Evolutionary conservation across 2,797 vertebrate genomes (phyloP).

Genomic region (Melanogrammus aeglefinus): DNA sequence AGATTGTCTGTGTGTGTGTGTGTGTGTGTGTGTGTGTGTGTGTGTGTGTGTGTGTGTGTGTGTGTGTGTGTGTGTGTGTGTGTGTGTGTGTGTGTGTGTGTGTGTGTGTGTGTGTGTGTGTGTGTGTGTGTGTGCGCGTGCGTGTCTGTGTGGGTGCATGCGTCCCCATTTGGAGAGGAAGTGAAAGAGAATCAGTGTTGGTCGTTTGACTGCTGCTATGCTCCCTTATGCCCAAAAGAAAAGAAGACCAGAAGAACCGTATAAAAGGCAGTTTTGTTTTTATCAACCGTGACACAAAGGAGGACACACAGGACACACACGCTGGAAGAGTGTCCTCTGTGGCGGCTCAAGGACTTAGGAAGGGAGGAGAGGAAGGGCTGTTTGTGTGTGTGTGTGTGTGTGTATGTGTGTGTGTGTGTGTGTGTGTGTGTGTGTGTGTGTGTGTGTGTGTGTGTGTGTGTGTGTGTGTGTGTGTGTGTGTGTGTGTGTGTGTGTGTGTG

Average conservation of each 20-base stretch:
- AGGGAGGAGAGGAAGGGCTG: conserved; percentile 9
- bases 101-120: background rate
- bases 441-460: background rate
- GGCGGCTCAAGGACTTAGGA: no score
- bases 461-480: no score
- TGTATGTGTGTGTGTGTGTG: no score
- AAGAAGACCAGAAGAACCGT: no score
- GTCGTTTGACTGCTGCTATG: no score
- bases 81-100: background rate
- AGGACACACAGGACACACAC: no score
- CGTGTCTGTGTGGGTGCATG: background rate
- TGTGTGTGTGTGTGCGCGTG: background rate
- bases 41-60: conserved; percentile 15
- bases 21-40: conserved; percentile 19
- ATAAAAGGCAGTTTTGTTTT: no score
- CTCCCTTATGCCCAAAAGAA: no score
- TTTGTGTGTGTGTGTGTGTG: background rate
- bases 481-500: no score
- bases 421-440: background rate
- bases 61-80: conserved; percentile 5
- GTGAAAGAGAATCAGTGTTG: no score
- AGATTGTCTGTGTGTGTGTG: conserved; percentile 26
- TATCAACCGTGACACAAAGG: no score
- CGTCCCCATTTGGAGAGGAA: background rate
- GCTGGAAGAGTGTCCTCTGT: no score